Conservation (phyloP, 64 coral and sea anemone species). For the Stylophora pistillata region DNA sequence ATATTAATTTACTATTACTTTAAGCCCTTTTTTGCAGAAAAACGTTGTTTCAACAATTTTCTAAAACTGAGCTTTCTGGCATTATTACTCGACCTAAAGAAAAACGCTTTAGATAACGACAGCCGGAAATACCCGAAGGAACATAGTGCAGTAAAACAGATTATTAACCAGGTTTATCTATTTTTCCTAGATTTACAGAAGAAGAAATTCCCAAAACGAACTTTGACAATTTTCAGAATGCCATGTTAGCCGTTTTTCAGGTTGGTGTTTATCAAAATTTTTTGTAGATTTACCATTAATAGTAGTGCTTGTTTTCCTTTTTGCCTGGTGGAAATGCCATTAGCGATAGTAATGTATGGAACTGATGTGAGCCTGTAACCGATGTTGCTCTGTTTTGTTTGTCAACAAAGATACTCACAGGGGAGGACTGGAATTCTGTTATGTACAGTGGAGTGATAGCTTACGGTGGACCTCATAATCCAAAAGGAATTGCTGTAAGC, state of each 20-base stretch:
- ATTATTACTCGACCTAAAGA: no score
- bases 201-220: slow-evolving; percentile 71
- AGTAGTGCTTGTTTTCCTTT: background rate
- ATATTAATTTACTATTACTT: no score
- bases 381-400: background rate
- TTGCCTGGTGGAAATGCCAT: background rate
- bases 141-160: no score
- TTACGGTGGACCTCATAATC: slow-evolving; percentile 60
- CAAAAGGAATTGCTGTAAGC: slow-evolving; percentile 60
- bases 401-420: slow-evolving; percentile 80
- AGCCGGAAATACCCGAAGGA: no score
- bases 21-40: no score
- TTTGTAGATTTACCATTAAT: background rate
- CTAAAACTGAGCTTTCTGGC: no score
- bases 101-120: no score
- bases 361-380: no score
- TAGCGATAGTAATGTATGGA: no score
- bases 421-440: slow-evolving; percentile 98
- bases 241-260: slow-evolving; percentile 99
- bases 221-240: slow-evolving; percentile 97
- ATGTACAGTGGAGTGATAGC: slow-evolving; percentile 92
- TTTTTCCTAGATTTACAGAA: slow-evolving; percentile 58
- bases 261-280: background rate
- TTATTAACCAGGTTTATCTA: background rate
- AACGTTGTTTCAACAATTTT: no score